phyloP scores from a whole-genome alignment of 2,113 vertebrate genomes.

The Ovis aries region DNA sequence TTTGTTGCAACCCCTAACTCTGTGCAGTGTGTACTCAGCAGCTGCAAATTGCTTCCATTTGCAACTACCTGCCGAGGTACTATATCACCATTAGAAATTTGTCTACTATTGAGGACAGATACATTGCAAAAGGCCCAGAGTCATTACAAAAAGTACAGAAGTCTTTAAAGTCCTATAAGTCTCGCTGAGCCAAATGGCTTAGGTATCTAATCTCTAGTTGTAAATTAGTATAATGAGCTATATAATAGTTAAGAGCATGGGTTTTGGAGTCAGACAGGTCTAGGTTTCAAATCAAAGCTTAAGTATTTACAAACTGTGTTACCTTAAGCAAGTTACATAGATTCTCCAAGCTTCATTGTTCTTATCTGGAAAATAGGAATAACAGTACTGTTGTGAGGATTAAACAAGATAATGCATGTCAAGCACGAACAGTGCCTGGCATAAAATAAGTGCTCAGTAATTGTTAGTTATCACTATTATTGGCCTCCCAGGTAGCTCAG shows the following conservation, averaged over 20 bases:
- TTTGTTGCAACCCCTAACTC: background rate
- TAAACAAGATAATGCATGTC: background rate
- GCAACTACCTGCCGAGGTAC: background rate
- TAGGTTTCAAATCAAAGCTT: background rate
- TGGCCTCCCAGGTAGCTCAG: background rate
- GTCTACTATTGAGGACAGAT: background rate
- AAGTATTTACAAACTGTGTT: background rate
- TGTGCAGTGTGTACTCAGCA: background rate
- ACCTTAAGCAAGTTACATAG: slow-evolving; percentile 8
- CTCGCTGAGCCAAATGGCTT: background rate
- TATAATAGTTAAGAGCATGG: background rate
- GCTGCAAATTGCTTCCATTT: slow-evolving; percentile 8
- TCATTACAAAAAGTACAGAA: background rate
- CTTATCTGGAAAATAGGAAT: background rate
- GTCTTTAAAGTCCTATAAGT: background rate
- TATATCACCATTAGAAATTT: background rate
- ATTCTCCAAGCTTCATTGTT: background rate
- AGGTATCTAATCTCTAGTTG: background rate
- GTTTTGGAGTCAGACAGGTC: background rate
- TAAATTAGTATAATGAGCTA: background rate
- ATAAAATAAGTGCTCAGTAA: slow-evolving; percentile 10
- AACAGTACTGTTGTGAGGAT: background rate
- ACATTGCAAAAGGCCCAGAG: background rate
- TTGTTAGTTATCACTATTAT: background rate
- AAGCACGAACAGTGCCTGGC: background rate